These are phyloP conservation scores for Cheiracanthium punctorium DNA, from an alignment of 2,888 invertebrate genomes.

Conservation along the genomic window DNA sequence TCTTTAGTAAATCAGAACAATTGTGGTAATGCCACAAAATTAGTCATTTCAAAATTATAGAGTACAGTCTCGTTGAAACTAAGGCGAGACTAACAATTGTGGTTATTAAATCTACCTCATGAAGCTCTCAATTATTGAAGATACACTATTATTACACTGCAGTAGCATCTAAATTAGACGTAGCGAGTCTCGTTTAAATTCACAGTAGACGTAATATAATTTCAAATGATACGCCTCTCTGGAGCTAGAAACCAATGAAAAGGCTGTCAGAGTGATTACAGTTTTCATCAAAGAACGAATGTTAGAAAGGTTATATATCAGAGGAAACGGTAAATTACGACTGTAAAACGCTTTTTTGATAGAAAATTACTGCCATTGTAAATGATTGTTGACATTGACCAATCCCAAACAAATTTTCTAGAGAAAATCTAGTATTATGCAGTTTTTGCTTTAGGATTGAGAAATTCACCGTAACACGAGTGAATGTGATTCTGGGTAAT, in stretches of 20 bases:
- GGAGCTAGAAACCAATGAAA: neutral
- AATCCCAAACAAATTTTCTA: too few species aligned
- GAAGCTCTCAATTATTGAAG: constrained; percentile 65
- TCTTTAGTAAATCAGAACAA: neutral
- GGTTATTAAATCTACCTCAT: constrained; percentile 56
- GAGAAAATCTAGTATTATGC: too few species aligned
- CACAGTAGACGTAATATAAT: neutral
- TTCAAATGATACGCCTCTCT: neutral
- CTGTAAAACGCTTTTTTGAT: too few species aligned
- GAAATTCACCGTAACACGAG: too few species aligned
- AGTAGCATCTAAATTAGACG: constrained; percentile 51
- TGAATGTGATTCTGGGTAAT: too few species aligned
- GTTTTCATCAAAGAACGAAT: too few species aligned
- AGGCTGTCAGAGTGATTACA: too few species aligned
- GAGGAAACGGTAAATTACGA: too few species aligned
- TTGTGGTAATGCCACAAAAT: neutral
- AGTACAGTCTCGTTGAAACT: neutral
- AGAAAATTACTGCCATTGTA: too few species aligned
- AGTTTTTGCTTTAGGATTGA: too few species aligned
- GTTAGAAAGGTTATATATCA: too few species aligned
- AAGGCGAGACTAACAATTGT: neutral
- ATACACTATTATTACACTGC: constrained; percentile 49
- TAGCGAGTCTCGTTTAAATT: constrained; percentile 20
- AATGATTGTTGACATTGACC: too few species aligned
- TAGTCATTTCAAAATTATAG: neutral